Conservation (phyloP, 2,888 invertebrate species). For the Noctua pronuba region DNA sequence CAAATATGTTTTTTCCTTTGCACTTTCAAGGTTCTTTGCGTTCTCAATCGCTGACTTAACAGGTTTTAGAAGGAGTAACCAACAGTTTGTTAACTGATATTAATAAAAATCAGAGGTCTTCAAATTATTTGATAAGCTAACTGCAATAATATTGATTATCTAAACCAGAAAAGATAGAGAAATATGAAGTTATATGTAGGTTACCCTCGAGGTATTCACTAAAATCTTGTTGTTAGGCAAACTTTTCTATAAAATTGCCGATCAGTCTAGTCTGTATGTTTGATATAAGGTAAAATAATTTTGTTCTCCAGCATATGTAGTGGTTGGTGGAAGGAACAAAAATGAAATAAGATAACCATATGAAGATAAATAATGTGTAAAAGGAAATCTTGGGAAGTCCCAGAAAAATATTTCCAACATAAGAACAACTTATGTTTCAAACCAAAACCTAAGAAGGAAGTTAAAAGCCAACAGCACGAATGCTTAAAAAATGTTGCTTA, state of each 20-base stretch:
- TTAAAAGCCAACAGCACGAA: not conserved
- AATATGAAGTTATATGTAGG: not conserved
- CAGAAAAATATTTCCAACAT: not conserved
- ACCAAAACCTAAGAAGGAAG: not conserved
- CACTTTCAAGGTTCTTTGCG: constrained; percentile 73
- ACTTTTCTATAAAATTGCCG: not conserved
- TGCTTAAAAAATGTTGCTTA: constrained; percentile 77
- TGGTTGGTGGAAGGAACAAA: not conserved
- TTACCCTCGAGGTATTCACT: not conserved
- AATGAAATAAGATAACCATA: too few relatives aligned
- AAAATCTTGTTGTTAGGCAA: not conserved
- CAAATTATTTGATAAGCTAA: not conserved
- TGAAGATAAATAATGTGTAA: not conserved
- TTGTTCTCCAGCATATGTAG: too few relatives aligned
- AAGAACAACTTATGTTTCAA: not conserved
- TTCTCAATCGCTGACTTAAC: constrained; percentile 87
- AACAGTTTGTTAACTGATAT: constrained; percentile 71
- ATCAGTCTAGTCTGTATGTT: not conserved
- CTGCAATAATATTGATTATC: not conserved
- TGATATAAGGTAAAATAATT: not conserved
- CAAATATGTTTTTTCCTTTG: constrained; percentile 67
- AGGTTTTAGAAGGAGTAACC: constrained; percentile 80
- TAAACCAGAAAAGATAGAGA: not conserved
- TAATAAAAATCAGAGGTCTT: constrained; percentile 16
- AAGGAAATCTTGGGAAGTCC: not conserved